Percentiles rank a stretch among this genome's conserved stretches.
These are phyloP conservation scores for Orius laevigatus DNA, from an alignment of 1,140 invertebrate genomes.

Conservation along the genomic window DNA sequence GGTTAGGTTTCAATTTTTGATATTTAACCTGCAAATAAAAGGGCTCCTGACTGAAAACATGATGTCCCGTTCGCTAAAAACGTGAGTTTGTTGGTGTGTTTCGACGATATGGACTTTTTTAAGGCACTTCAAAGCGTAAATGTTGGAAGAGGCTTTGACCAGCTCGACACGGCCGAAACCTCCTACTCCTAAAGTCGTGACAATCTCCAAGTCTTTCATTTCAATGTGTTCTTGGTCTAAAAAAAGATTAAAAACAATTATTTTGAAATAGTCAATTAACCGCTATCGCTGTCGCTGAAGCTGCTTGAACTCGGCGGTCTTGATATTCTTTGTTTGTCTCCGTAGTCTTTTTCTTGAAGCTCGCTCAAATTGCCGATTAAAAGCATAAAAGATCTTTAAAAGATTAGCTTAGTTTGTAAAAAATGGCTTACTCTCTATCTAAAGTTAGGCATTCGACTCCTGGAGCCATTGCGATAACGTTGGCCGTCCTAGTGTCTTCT, in stretches of 20 bases:
- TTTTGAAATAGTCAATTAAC: too few species aligned
- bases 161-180: constrained; percentile 86
- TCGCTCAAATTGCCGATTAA: constrained; percentile 54
- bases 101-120: constrained; percentile 86
- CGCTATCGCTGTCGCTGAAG: background rate
- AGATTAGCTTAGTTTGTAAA: background rate
- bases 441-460: constrained; percentile 72
- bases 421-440: constrained; percentile 45
- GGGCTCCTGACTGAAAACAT: constrained; percentile 62
- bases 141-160: constrained; percentile 44
- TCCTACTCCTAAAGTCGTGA: constrained; percentile 77
- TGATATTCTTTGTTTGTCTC: constrained; percentile 24
- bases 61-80: constrained; percentile 80
- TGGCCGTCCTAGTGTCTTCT: constrained; percentile 59
- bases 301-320: constrained; percentile 16
- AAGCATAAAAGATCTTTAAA: constrained; percentile 41
- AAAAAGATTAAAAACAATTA: background rate
- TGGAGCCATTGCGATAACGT: constrained; percentile 55
- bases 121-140: constrained; percentile 79
- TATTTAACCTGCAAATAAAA: constrained; percentile 63
- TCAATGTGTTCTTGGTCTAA: constrained; percentile 48
- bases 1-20: too few species aligned
- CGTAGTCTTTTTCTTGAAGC: constrained; percentile 42
- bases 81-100: constrained; percentile 83
- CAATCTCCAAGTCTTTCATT: constrained; percentile 60